phyloP scores from a whole-genome alignment of 2,113 vertebrate species.

The Leptosomus discolor region DNA sequence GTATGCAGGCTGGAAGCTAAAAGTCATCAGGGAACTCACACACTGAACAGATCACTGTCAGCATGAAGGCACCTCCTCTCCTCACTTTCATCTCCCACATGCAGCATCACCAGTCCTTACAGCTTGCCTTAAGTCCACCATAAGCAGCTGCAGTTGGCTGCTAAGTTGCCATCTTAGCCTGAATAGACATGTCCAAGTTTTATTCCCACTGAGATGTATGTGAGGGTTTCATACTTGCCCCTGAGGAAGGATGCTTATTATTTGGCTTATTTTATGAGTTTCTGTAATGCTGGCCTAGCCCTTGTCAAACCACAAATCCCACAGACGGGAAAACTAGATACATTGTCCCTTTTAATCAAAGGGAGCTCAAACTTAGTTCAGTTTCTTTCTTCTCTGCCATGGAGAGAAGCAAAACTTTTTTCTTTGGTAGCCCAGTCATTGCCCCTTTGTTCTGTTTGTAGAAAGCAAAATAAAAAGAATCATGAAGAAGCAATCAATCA shows the following conservation, averaged over 20 bases:
- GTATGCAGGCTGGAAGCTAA: neutral
- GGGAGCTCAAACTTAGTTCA: neutral
- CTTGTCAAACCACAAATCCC: neutral
- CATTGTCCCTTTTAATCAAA: neutral
- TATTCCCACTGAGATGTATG: neutral
- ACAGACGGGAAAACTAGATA: neutral
- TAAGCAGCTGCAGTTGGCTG: neutral
- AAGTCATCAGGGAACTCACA: neutral
- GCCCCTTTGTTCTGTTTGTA: constrained; percentile 11
- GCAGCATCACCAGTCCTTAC: neutral
- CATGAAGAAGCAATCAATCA: neutral
- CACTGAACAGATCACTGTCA: neutral
- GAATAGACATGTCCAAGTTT: neutral
- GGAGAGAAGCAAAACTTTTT: neutral
- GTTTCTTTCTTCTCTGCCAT: constrained; percentile 11
- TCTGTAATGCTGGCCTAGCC: neutral
- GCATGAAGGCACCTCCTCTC: neutral
- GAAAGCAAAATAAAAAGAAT: constrained; percentile 28
- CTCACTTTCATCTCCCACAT: neutral
- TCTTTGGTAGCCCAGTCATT: neutral
- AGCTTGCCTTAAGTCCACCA: neutral
- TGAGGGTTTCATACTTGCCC: neutral
- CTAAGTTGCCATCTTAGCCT: neutral
- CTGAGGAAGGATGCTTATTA: neutral
- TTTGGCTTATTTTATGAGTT: neutral